Base-by-base conservation (phyloP, 2,888 invertebrate genomes). In the Allygus modestus region DNA sequence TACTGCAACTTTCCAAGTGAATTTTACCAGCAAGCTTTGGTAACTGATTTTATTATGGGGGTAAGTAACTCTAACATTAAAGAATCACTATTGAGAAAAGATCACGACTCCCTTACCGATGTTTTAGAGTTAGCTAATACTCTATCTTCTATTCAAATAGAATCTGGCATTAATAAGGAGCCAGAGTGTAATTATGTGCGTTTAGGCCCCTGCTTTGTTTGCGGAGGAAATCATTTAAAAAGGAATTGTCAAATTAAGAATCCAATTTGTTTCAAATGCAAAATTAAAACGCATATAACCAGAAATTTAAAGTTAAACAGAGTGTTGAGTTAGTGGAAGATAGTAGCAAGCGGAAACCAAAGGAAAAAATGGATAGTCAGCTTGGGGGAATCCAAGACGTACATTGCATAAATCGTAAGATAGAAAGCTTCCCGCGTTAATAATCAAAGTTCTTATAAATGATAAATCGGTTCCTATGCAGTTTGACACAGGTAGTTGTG, bases 401-500 rank as follows among this genome's bases (percentile, higher is more conserved):
- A 9, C 33, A 15, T 69, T 31, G 0, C 15, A 46, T 15, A 9
- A 33, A 69, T 33, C 69, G n/a, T 5, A 28, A 69, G 1, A 31
- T 4, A 1, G 7, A 1, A n/a, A 69, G 5, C n/a, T 69, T 33
- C 28, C 69, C 31, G 9, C 31, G 1, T 31, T 69, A 9, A 31
- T n/a, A 26, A 2, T 69, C 11, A 33, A 31, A 7, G 9, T 69
- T 15, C 11, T 31, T 4, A 26, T 69, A 17, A 69, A 69, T 69
- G 31, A n/a, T 12, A n/a, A 31, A 31, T n/a, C 7, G 9, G 69
- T 31, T 15, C 0, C 1, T 4, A 69, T 33, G 31, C 69, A 69
- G 33, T 69, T 69, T 33, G 31, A 69, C 17, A 69, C 69, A n/a
- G 31, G 69, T n/a, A 69, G 69, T 31, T 69, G 33, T 31, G 69